Percentiles rank a stretch among this genome's conserved stretches.
Evolutionary conservation across 2,797 vertebrate genomes (phyloP).

Genomic region (Trematomus bernacchii): DNA sequence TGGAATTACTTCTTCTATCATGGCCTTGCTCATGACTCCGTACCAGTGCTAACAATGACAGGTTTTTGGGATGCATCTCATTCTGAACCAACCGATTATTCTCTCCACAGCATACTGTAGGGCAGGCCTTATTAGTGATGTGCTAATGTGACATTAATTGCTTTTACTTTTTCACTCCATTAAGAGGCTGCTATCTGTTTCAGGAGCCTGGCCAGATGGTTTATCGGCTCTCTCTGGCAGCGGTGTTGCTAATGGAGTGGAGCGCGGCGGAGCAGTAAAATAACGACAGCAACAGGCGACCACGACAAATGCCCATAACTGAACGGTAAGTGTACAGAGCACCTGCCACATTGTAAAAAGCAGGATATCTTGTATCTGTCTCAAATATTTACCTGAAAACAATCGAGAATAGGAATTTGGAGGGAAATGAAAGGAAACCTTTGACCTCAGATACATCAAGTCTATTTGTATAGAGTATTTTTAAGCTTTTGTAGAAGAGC

Average conservation of each 20-base stretch:
- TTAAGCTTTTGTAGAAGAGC: slow-evolving; percentile 56
- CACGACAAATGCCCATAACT: slow-evolving; percentile 53
- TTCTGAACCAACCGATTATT: slow-evolving; percentile 56
- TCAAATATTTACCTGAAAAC: slow-evolving; percentile 14
- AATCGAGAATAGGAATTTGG: neutral
- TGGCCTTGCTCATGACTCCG: slow-evolving; percentile 10
- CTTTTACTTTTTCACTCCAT: slow-evolving; percentile 85
- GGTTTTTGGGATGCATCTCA: slow-evolving; percentile 48
- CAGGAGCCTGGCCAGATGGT: slow-evolving; percentile 80
- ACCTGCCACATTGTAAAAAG: slow-evolving; percentile 48
- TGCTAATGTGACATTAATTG: slow-evolving; percentile 85
- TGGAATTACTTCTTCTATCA: slow-evolving; percentile 14
- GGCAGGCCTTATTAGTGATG: slow-evolving; percentile 79
- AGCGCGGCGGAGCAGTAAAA: slow-evolving; percentile 65
- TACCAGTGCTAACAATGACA: slow-evolving; percentile 21
- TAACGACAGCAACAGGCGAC: slow-evolving; percentile 69
- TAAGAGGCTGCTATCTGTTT: slow-evolving; percentile 82
- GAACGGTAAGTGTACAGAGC: slow-evolving; percentile 49
- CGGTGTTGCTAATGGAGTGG: slow-evolving; percentile 74
- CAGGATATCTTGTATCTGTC: neutral
- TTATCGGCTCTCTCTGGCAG: slow-evolving; percentile 72
- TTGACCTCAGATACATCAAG: slow-evolving; percentile 47
- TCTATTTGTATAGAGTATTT: slow-evolving; percentile 52
- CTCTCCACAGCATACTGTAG: slow-evolving; percentile 54
- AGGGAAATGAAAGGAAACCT: slow-evolving; percentile 15